phyloP scores from a whole-genome alignment of 1,140 invertebrate genomes.

The Tribolium castaneum region DNA sequence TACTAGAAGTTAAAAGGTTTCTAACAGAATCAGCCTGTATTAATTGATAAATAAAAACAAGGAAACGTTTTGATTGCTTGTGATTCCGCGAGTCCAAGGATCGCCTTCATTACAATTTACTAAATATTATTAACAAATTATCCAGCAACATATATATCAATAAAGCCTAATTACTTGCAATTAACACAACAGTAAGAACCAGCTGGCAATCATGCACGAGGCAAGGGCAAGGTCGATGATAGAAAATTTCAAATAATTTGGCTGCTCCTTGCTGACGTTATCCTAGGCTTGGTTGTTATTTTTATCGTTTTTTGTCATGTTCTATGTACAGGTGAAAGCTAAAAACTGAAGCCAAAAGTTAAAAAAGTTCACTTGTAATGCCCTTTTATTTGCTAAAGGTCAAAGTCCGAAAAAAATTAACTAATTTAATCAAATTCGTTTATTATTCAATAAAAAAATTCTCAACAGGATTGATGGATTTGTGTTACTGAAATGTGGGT shows the following conservation, averaged over 20 bases:
- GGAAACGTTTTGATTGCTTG: not conserved
- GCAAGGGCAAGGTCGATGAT: conserved; percentile 26
- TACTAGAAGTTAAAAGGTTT: too few relatives aligned
- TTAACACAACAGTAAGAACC: conserved; percentile 5
- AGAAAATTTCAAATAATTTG: not conserved
- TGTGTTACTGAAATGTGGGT: too few relatives aligned
- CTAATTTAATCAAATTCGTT: too few relatives aligned
- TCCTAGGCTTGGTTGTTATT: not conserved
- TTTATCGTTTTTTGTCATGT: not conserved
- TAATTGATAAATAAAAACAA: too few relatives aligned
- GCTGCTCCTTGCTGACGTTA: not conserved
- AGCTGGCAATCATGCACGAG: conserved; percentile 10
- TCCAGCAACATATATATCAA: not conserved
- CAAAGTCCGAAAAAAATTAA: too few relatives aligned
- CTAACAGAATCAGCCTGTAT: too few relatives aligned
- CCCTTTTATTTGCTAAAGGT: too few relatives aligned
- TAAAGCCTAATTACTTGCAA: not conserved
- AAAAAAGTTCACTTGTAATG: too few relatives aligned
- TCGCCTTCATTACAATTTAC: not conserved
- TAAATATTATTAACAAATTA: not conserved
- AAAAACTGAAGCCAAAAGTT: too few relatives aligned
- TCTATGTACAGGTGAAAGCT: not conserved
- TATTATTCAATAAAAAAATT: too few relatives aligned
- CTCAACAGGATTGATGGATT: too few relatives aligned
- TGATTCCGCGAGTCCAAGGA: not conserved